Conservation (phyloP, 1,140 invertebrate species). For the Euura saliciscinereae region DNA sequence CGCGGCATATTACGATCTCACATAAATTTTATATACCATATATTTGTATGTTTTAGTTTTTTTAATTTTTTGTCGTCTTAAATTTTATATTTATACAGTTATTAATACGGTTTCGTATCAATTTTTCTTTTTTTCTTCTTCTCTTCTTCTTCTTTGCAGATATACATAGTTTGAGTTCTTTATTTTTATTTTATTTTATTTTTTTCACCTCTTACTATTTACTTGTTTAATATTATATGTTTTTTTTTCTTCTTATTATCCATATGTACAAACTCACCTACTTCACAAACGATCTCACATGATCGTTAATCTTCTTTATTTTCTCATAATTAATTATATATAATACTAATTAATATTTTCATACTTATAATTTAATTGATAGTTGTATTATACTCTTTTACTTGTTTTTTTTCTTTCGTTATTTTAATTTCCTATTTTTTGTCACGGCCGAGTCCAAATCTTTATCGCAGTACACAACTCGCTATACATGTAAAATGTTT, state of each 20-base stretch:
- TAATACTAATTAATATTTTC: not conserved
- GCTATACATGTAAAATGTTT: too few species aligned
- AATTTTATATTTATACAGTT: not conserved
- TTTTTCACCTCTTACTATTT: not conserved
- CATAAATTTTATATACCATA: constrained; percentile 1
- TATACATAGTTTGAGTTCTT: constrained; percentile 4
- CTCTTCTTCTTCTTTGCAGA: not conserved
- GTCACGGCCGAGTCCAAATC: not conserved
- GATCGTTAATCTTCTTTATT: not conserved
- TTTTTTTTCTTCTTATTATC: too few species aligned
- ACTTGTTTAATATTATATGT: too few species aligned
- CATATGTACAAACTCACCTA: too few species aligned
- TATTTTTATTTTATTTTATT: not conserved
- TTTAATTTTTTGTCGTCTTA: not conserved
- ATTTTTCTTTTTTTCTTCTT: not conserved
- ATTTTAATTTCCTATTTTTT: not conserved
- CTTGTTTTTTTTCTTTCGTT: not conserved
- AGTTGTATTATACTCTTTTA: not conserved
- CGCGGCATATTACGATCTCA: not conserved
- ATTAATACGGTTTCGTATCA: not conserved
- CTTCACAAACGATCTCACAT: not conserved
- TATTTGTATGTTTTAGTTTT: not conserved
- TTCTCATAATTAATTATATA: not conserved
- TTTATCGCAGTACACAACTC: too few species aligned
- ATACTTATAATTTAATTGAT: not conserved